phyloP scores from a whole-genome alignment of 2,888 invertebrate genomes.

The Tinea semifulvella region DNA sequence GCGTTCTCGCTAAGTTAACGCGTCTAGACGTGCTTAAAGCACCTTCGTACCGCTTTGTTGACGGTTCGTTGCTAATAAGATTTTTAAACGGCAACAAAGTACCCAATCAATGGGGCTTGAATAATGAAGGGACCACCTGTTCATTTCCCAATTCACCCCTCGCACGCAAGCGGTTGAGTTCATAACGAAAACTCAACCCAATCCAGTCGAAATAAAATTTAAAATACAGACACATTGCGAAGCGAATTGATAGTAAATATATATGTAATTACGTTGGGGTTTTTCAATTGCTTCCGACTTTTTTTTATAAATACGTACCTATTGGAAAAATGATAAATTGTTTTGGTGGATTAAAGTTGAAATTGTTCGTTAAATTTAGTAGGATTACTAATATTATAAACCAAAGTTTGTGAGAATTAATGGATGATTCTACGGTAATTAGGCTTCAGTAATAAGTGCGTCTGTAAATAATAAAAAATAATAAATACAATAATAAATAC shows the following conservation, averaged over 20 bases:
- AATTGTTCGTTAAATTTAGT: too few relatives aligned
- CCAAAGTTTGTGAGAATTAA: too few relatives aligned
- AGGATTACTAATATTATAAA: too few relatives aligned
- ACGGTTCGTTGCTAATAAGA: constrained; percentile 61
- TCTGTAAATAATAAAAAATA: too few relatives aligned
- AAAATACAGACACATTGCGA: constrained; percentile 19
- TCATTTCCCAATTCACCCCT: constrained; percentile 57
- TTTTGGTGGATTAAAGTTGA: too few relatives aligned
- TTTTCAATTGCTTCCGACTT: constrained; percentile 42
- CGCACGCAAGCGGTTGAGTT: constrained; percentile 50
- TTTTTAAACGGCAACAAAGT: constrained; percentile 67
- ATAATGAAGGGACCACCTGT: constrained; percentile 65
- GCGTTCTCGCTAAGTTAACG: too few relatives aligned
- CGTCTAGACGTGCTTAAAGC: constrained; percentile 21
- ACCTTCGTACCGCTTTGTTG: constrained; percentile 41
- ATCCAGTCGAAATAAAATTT: constrained; percentile 29
- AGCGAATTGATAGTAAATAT: constrained; percentile 28
- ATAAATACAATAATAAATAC: too few relatives aligned
- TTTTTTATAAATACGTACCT: too few relatives aligned
- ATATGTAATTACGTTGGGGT: constrained; percentile 54
- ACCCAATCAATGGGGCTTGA: constrained; percentile 66
- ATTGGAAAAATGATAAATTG: too few relatives aligned
- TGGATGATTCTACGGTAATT: too few relatives aligned
- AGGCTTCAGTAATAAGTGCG: too few relatives aligned
- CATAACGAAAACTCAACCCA: constrained; percentile 29